Evolutionary conservation across 2,888 invertebrate species (phyloP), one percentile per base, ranked within the genome.

Genomic region (Acrobasis repandana): DNA sequence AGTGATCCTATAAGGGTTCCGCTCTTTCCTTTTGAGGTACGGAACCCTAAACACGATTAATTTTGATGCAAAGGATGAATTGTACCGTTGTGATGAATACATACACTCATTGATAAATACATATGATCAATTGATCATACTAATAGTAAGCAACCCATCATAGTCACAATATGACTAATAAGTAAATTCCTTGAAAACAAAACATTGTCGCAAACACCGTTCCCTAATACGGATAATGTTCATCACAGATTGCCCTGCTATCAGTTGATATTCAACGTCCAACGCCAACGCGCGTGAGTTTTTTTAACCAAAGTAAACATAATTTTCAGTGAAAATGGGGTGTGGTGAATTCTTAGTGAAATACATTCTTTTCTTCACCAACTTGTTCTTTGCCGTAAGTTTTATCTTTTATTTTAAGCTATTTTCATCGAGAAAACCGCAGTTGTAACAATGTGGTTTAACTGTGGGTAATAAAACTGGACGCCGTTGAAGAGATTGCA

Each of bases 321-420:
- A 51, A 61, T 56, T 66, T 46, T 52, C 58, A 59, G 58, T 62
- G 75, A 93, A 87, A 68, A 94, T 94, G 94, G 93, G 94, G 80
- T 95, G 94, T 72, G 95, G 95, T 82, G 95, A 95, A 87, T 94
- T 94, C 71, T 90, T 95, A 71, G 94, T 96, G 66, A 97, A 96
- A 89, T 96, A 96, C 74, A 93, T 96, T 51, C 92, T 96, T 70
- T 96, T 96, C 85, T 92, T 96, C 77, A 94, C 96, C 79, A 96
- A 96, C 75, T 83, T 96, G 60, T 80, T 95, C 65, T 95, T 96
- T 83, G 95, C 95, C 90, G 96, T 96, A 84, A 95, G 96, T 95
- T 56, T 9, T 11, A 51, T 49, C 10, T 47, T 56, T 43, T 46
- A 51, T 48, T 50, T 15, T 16, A 10, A 47, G 11, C 20, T 10